Evolutionary conservation across 2,113 vertebrate genomes (phyloP), one percentile per base, ranked within the genome.

Genomic region (Solea solea): DNA sequence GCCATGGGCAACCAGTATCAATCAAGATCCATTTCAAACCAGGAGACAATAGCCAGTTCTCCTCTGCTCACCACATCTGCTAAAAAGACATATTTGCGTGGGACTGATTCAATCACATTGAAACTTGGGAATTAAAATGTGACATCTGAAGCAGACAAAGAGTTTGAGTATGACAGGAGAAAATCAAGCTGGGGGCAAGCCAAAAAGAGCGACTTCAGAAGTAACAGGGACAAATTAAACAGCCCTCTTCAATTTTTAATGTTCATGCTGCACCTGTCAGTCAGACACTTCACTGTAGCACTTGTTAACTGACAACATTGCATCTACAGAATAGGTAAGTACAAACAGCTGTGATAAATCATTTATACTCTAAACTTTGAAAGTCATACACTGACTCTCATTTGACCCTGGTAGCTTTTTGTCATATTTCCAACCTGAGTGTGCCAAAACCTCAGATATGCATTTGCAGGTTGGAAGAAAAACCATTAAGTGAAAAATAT

Each of bases 221-320:
- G 69, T 76, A 78, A 86, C 63, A 45, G 81, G 77, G 72, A 78
- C 83, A 77, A 83, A 87, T 89, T 86, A 89, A 77, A 83, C 74
- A 64, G 59, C 69, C 49, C 64, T 76, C 71, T 56, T 88, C 79
- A 71, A 72, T 83, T 65, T 72, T 86, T 86, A 54, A 88, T 78
- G 80, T 54, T 63, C 46, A 44, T 9, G 51, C 69, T 84, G 74
- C 74, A 78, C 74, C 79, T 83, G 85, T 81, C 86, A 86, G 74
- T 86, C 78, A 72, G 58, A 4, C 52, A n/a, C 28, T 72, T 79
- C 60, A 74, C 44, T 71, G 50, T 54, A 5, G 8, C 21, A 62
- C 64, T 71, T 73, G 66, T 72, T 64, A 86, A 77, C 46, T 8
- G 62, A 74, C 50, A 59, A 39, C 58, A 54, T 2, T 0, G 48